Conservation (phyloP, 2,888 invertebrate species). For the Amblyteles armatorius region DNA sequence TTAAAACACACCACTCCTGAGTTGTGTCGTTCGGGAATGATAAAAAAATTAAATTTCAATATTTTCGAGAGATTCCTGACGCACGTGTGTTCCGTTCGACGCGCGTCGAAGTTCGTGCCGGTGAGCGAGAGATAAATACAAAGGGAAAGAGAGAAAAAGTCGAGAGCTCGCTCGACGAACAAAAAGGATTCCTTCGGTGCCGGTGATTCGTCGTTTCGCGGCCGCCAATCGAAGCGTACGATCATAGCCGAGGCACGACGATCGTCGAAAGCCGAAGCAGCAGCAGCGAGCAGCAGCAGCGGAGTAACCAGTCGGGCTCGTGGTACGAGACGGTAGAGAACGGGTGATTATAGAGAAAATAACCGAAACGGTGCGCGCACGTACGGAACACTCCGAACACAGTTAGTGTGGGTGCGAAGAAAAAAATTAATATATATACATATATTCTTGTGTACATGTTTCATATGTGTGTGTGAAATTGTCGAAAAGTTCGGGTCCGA, state of each 20-base stretch:
- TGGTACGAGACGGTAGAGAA: slow-evolving; percentile 63
- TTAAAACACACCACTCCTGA: slow-evolving; percentile 17
- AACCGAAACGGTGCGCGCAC: not conserved
- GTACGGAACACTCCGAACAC: slow-evolving; percentile 16
- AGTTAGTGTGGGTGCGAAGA: slow-evolving; percentile 18
- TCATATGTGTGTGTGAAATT: slow-evolving; percentile 3
- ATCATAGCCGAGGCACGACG: slow-evolving; percentile 65
- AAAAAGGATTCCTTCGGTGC: slow-evolving; percentile 44
- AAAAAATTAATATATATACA: slow-evolving; percentile 15
- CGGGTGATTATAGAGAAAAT: slow-evolving; percentile 33
- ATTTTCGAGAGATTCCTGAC: not conserved
- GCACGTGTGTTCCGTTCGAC: too few relatives aligned
- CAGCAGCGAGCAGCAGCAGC: slow-evolving; percentile 58
- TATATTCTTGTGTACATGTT: slow-evolving; percentile 8
- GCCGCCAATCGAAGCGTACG: slow-evolving; percentile 66
- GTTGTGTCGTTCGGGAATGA: not conserved
- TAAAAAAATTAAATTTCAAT: not conserved
- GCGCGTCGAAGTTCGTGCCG: too few relatives aligned
- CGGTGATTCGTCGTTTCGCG: slow-evolving; percentile 67
- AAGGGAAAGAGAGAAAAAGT: not conserved
- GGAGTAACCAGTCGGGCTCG: slow-evolving; percentile 64
- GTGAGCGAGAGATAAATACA: not conserved
- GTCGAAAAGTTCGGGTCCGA: not conserved
- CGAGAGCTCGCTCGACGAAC: slow-evolving; percentile 25
- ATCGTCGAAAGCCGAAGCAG: slow-evolving; percentile 55